A percentile compares a stretch with the other conserved stretches of the same genome.
Evolutionary conservation across 2,888 invertebrate species (phyloP).

Genomic region (Scotopteryx bipunctaria): DNA sequence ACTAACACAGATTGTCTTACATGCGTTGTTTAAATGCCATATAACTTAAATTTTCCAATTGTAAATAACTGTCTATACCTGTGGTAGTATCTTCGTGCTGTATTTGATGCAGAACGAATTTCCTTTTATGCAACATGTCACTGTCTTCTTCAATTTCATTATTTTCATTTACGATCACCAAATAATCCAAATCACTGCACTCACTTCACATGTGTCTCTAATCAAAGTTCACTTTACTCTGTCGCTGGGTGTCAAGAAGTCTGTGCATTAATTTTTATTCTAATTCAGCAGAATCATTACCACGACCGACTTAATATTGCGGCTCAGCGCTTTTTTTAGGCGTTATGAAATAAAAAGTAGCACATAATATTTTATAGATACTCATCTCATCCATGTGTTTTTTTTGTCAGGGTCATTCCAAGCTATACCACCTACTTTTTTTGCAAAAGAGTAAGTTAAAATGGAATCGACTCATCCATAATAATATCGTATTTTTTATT

Average conservation of each 20-base stretch:
- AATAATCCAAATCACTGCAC: slow-evolving; percentile 40
- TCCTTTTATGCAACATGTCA: slow-evolving; percentile 69
- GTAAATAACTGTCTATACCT: slow-evolving; percentile 38
- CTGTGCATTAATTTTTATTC: slow-evolving; percentile 53
- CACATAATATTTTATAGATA: slow-evolving; percentile 42
- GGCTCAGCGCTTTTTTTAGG: slow-evolving; percentile 52
- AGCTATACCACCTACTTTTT: too few relatives aligned
- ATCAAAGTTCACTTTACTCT: slow-evolving; percentile 54
- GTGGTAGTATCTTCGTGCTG: slow-evolving; percentile 45
- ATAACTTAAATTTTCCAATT: background rate
- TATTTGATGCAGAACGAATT: slow-evolving; percentile 66
- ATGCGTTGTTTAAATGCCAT: background rate
- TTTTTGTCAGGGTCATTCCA: too few relatives aligned
- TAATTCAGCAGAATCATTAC: slow-evolving; percentile 67
- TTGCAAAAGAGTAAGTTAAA: too few relatives aligned
- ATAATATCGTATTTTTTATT: background rate
- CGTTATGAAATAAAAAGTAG: slow-evolving; percentile 67
- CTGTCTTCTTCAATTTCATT: slow-evolving; percentile 75
- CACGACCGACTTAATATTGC: slow-evolving; percentile 66
- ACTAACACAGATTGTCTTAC: background rate
- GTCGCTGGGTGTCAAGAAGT: slow-evolving; percentile 64
- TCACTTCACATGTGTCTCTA: slow-evolving; percentile 61
- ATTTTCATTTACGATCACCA: slow-evolving; percentile 47
- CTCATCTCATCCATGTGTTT: slow-evolving; percentile 30
- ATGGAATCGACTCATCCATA: too few relatives aligned